Conservation (phyloP, 1,140 invertebrate genomes). For the Pectinophora gossypiella region DNA sequence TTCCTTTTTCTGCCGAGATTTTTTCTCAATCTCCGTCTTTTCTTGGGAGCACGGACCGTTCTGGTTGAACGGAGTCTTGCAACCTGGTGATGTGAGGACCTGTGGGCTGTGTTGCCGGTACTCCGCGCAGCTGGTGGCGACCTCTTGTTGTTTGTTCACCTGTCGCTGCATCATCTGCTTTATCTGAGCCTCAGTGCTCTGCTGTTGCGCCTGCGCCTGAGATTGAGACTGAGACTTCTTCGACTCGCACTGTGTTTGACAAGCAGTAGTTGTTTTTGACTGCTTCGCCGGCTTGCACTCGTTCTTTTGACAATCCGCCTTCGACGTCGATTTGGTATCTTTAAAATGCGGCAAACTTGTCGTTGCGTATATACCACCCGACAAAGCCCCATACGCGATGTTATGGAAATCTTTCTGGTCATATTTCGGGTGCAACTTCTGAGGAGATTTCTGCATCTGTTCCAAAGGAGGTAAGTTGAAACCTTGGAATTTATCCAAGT, state of each 20-base stretch:
- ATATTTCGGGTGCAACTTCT: conserved; percentile 65
- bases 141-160: conserved; percentile 48
- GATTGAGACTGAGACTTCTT: conserved; percentile 56
- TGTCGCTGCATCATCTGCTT: conserved; percentile 71
- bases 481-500: conserved; percentile 70
- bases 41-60: conserved; percentile 55
- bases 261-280: conserved; percentile 66
- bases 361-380: conserved; percentile 55
- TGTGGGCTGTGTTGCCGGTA: conserved; percentile 59
- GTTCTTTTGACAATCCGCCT: conserved; percentile 66
- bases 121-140: conserved; percentile 49
- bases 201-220: conserved; percentile 5
- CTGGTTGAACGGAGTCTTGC: conserved; percentile 54
- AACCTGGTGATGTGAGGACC: conserved; percentile 54
- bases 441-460: conserved; percentile 71
- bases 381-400: conserved; percentile 66
- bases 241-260: conserved; percentile 67
- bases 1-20: conserved; percentile 76
- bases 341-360: conserved; percentile 65
- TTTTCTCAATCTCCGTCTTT: conserved; percentile 75
- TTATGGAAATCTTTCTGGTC: conserved; percentile 73
- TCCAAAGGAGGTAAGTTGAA: conserved; percentile 76
- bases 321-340: conserved; percentile 57
- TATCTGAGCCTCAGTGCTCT: conserved; percentile 45
- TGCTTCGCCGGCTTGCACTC: conserved; percentile 68